A percentile compares a stretch with the other conserved stretches of the same genome.
Conservation (phyloP, 2,113 vertebrate genomes). For the Zosterops hypoxanthus region DNA sequence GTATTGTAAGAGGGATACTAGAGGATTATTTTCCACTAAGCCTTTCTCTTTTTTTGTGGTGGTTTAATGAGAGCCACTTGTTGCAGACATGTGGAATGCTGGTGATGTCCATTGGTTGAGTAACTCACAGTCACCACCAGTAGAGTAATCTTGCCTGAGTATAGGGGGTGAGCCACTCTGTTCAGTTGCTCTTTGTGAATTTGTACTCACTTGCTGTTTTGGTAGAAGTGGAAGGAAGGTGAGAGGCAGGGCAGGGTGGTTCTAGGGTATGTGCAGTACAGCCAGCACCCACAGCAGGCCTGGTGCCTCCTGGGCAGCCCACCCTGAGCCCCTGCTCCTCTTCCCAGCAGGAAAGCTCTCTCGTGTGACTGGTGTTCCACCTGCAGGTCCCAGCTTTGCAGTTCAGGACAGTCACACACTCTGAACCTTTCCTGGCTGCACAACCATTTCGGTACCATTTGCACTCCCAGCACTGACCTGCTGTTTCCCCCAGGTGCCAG, state of each 20-base stretch:
- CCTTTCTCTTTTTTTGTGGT: not conserved
- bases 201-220: not conserved
- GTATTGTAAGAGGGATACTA: not conserved
- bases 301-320: not conserved
- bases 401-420: rapidly evolving
- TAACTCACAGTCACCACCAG: not conserved
- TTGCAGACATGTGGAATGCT: not conserved
- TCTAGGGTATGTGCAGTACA: not conserved
- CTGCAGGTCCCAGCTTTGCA: not conserved
- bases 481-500: not conserved
- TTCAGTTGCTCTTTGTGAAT: not conserved
- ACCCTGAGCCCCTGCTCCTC: not conserved
- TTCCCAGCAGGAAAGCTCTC: not conserved
- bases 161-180: not conserved
- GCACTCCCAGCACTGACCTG: not conserved
- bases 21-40: not conserved
- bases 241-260: not conserved
- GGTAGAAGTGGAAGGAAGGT: not conserved
- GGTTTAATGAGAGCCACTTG: not conserved
- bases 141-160: not conserved
- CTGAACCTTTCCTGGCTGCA: not conserved
- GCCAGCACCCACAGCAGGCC: not conserved
- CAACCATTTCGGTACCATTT: not conserved
- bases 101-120: not conserved
- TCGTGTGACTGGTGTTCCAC: not conserved